Percentiles rank a stretch among this genome's conserved stretches.
These are phyloP conservation scores for Podarcis raffonei DNA, from an alignment of 2,113 vertebrate genomes.

Conservation along the genomic window DNA sequence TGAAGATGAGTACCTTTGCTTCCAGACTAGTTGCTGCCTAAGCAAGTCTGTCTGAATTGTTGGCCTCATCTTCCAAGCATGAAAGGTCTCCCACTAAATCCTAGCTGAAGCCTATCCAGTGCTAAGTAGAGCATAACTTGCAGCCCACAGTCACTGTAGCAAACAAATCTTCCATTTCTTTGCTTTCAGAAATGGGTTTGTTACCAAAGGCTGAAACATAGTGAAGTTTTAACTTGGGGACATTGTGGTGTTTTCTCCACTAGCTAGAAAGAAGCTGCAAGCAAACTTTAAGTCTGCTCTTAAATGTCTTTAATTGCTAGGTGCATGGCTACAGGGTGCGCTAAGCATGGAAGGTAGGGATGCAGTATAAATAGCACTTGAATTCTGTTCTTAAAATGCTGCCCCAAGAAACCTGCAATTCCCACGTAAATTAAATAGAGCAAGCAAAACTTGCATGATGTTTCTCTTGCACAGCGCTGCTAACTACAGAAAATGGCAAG, in stretches of 20 bases:
- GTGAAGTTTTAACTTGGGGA: neutral
- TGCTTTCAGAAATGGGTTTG: neutral
- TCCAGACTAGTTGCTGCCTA: neutral
- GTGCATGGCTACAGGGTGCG: too few species aligned
- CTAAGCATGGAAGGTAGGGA: neutral
- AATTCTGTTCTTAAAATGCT: neutral
- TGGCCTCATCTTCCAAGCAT: neutral
- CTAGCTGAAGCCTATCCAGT: neutral
- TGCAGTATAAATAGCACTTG: neutral
- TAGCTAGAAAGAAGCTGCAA: neutral
- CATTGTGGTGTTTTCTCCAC: neutral
- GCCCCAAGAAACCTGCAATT: neutral
- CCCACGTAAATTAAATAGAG: neutral
- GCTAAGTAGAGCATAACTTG: conserved; percentile 5
- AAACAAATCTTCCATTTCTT: neutral
- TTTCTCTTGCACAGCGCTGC: neutral
- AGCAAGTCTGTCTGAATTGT: neutral
- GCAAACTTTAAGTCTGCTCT: neutral
- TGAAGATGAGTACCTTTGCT: neutral
- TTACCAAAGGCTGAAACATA: neutral
- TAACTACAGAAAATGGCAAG: neutral
- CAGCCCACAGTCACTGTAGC: neutral
- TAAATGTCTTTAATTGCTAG: neutral
- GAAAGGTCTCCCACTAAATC: neutral
- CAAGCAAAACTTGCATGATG: neutral